phyloP scores from a whole-genome alignment of 2,888 invertebrate species.

The Drosophila nigritarsus region DNA sequence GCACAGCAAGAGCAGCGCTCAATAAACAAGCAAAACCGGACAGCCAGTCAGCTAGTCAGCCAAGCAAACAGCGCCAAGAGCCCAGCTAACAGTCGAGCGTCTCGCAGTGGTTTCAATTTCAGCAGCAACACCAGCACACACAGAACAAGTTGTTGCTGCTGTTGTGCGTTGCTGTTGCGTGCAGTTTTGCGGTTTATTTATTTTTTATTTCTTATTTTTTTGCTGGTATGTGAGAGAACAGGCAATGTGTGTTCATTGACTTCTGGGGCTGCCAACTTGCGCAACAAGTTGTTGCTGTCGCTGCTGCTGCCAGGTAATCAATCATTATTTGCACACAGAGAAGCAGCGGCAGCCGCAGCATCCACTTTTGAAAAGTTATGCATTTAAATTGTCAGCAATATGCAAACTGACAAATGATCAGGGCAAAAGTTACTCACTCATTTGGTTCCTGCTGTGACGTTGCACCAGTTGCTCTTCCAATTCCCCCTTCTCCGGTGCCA shows the following conservation, averaged over 20 bases:
- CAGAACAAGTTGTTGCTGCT: conserved; percentile 66
- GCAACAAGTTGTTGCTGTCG: conserved; percentile 53
- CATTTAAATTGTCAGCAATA: conserved; percentile 82
- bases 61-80: conserved; percentile 32
- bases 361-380: conserved; percentile 63
- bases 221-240: conserved; percentile 49
- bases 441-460: conserved; percentile 74
- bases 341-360: conserved; percentile 28
- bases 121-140: conserved; percentile 39
- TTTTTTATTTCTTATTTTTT: neutral
- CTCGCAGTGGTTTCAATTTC: conserved; percentile 76
- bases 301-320: conserved; percentile 68
- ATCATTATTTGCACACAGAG: conserved; percentile 73
- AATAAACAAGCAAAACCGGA: conserved; percentile 61
- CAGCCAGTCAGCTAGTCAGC: conserved; percentile 39
- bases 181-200: conserved; percentile 55
- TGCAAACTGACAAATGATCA: conserved; percentile 79
- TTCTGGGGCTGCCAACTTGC: conserved; percentile 67
- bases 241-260: conserved; percentile 81
- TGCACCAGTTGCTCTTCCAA: conserved; percentile 17
- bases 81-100: conserved; percentile 37
- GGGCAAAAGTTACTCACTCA: conserved; percentile 76
- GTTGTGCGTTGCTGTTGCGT: conserved; percentile 56
- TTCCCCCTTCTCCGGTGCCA: conserved; percentile 1
- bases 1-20: conserved; percentile 50